Evolutionary conservation across 2,113 vertebrate genomes (phyloP).

Genomic region (Oryzias javanicus): DNA sequence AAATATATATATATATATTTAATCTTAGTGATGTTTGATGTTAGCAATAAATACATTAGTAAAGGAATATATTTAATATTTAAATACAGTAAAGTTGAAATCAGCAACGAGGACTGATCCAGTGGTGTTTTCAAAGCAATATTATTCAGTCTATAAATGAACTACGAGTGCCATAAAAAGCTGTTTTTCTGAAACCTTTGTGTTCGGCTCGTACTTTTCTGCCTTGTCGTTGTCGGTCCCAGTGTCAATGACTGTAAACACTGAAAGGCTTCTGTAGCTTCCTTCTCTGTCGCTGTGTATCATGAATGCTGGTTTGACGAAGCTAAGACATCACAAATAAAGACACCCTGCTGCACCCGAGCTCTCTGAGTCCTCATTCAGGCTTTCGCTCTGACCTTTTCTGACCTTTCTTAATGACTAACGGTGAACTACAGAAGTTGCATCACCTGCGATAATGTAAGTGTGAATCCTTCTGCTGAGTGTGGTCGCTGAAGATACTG

Average conservation of each 20-base stretch:
- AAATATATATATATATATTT: slow-evolving; percentile 48
- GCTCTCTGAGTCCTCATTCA: slow-evolving; percentile 18
- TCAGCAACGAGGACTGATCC: slow-evolving; percentile 42
- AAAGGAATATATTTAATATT: slow-evolving; percentile 77
- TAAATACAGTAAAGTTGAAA: slow-evolving; percentile 64
- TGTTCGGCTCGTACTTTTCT: slow-evolving; percentile 46
- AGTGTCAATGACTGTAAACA: slow-evolving; percentile 56
- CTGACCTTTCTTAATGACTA: too few relatives aligned
- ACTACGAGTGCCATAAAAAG: slow-evolving; percentile 63
- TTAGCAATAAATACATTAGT: slow-evolving; percentile 77
- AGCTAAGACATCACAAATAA: slow-evolving; percentile 68
- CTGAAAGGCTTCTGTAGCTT: slow-evolving; percentile 64
- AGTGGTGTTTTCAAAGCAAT: slow-evolving; percentile 73
- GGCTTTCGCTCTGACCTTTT: too few relatives aligned
- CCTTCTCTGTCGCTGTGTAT: slow-evolving; percentile 63
- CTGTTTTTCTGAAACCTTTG: slow-evolving; percentile 19
- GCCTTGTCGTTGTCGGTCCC: slow-evolving; percentile 51
- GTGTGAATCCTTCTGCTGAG: too few relatives aligned
- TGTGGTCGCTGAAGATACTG: too few relatives aligned
- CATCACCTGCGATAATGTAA: too few relatives aligned
- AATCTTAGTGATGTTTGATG: slow-evolving; percentile 63
- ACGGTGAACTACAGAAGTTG: too few relatives aligned
- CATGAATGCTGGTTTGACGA: slow-evolving; percentile 65
- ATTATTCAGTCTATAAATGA: slow-evolving; percentile 52
- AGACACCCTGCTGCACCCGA: slow-evolving; percentile 65